Evolutionary conservation across 2,888 invertebrate genomes (phyloP).

Genomic region (Scaptomyza flava): DNA sequence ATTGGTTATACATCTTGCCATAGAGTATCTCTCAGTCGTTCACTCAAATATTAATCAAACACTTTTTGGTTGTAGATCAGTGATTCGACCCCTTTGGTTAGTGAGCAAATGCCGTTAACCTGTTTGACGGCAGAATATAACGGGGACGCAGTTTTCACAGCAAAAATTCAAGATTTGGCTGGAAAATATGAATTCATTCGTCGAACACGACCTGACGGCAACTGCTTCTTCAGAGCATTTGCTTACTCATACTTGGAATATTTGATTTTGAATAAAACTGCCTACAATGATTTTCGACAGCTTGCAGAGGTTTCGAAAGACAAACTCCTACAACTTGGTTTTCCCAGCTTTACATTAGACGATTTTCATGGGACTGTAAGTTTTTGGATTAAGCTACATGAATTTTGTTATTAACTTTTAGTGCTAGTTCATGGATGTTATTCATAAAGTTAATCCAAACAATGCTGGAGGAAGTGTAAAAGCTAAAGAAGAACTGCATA

Average conservation of each 20-base stretch:
- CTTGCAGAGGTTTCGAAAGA: conserved; percentile 94
- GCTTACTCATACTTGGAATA: conserved; percentile 97
- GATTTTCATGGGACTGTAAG: conserved; percentile 97
- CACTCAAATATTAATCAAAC: neutral
- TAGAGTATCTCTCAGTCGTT: neutral
- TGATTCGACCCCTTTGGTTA: conserved; percentile 92
- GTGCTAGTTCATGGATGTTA: conserved; percentile 94
- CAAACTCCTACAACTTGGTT: conserved; percentile 94
- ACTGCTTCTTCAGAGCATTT: conserved; percentile 98
- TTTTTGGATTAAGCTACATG: neutral
- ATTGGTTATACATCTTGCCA: neutral
- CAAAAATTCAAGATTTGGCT: conserved; percentile 92
- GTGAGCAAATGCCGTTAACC: conserved; percentile 90
- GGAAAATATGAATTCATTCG: conserved; percentile 93
- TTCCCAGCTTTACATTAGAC: conserved; percentile 98
- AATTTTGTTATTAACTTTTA: neutral
- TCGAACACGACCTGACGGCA: conserved; percentile 97
- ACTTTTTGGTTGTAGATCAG: conserved; percentile 88
- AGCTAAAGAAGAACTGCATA: conserved; percentile 91
- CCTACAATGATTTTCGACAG: conserved; percentile 93
- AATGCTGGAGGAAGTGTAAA: conserved; percentile 80
- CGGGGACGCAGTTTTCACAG: conserved; percentile 92
- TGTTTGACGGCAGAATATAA: conserved; percentile 94
- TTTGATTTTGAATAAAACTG: conserved; percentile 91
- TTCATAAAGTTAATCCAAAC: conserved; percentile 89